Evolutionary conservation across 2,888 invertebrate species (phyloP).

Genomic region (Dioctria rufipes): DNA sequence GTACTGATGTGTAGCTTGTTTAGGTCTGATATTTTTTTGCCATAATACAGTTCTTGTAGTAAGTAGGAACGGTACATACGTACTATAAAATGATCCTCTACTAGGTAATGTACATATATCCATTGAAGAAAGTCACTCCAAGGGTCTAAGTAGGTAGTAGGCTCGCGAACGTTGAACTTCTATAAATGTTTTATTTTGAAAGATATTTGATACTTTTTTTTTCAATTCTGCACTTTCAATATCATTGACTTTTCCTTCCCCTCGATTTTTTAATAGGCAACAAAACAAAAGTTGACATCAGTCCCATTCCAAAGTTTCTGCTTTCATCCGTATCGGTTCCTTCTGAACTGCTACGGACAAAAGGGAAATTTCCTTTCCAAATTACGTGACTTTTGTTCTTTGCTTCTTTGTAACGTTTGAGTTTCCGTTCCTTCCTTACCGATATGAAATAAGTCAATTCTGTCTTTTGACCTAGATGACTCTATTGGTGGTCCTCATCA

Average conservation of each 20-base stretch:
- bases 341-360: slow-evolving; percentile 29
- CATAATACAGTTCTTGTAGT: too few relatives aligned
- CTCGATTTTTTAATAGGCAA: neutral
- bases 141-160: too few relatives aligned
- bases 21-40: too few relatives aligned
- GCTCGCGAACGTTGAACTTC: too few relatives aligned
- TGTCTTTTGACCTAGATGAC: slow-evolving; percentile 12
- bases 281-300: neutral
- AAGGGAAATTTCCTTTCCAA: slow-evolving; percentile 22
- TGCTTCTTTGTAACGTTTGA: neutral
- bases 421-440: neutral
- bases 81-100: too few relatives aligned
- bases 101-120: too few relatives aligned
- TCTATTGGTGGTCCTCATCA: slow-evolving; percentile 12
- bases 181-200: too few relatives aligned
- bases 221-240: neutral
- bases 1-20: too few relatives aligned
- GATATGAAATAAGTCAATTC: neutral
- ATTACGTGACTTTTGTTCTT: slow-evolving; percentile 45
- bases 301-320: neutral
- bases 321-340: slow-evolving; percentile 40
- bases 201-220: too few relatives aligned
- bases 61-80: too few relatives aligned
- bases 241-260: neutral
- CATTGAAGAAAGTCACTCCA: too few relatives aligned